phyloP scores from a whole-genome alignment of 2,888 invertebrate genomes.

The Callyntrura guangdongensis region DNA sequence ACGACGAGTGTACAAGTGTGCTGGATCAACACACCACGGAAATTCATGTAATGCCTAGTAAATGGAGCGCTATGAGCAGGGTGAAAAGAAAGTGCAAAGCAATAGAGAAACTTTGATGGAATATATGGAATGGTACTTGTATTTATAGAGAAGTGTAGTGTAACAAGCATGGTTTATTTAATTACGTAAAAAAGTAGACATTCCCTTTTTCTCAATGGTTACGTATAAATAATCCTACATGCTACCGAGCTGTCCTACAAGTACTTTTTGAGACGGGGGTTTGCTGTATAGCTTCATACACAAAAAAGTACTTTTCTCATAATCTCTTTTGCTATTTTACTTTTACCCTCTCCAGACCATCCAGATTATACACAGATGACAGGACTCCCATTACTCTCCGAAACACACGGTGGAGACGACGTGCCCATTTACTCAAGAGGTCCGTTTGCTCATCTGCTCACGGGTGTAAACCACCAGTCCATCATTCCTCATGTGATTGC shows the following conservation, averaged over 20 bases:
- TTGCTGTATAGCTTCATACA: not conserved
- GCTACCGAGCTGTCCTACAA: not conserved
- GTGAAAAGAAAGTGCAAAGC: constrained; percentile 7
- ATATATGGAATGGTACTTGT: constrained; percentile 29
- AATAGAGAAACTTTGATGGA: constrained; percentile 50
- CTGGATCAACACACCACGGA: too few species aligned
- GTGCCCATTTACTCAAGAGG: constrained; percentile 94
- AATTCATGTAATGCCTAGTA: not conserved
- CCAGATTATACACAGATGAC: constrained; percentile 82
- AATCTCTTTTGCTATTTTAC: constrained; percentile 17
- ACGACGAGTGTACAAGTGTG: too few species aligned
- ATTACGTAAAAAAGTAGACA: constrained; percentile 70
- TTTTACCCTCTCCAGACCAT: constrained; percentile 71
- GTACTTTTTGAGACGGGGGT: not conserved
- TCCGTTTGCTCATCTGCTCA: constrained; percentile 93
- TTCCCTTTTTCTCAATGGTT: constrained; percentile 55
- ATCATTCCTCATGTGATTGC: constrained; percentile 80
- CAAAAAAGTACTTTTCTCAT: not conserved
- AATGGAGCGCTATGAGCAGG: not conserved
- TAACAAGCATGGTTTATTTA: constrained; percentile 56
- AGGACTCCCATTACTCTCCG: constrained; percentile 78
- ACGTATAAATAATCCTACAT: constrained; percentile 63
- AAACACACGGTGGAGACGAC: constrained; percentile 81
- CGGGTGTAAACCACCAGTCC: constrained; percentile 87
- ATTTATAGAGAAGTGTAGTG: not conserved